A percentile compares a stretch with the other conserved stretches of the same genome.
These are phyloP conservation scores for Zoanthus gigantus DNA, from an alignment of 92 coral and sea anemone species.

Conservation along the genomic window DNA sequence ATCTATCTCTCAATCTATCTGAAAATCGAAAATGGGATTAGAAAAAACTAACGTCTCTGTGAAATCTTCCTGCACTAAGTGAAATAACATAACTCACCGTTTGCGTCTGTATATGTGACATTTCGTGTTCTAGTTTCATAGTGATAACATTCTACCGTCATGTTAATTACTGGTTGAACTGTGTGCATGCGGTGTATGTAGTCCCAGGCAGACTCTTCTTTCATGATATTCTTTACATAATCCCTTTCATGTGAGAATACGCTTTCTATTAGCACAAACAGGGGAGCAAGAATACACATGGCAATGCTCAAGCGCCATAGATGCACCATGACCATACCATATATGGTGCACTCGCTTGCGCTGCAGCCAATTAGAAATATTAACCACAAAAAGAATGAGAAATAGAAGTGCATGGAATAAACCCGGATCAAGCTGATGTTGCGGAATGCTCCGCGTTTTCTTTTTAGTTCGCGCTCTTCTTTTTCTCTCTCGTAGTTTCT, in stretches of 20 bases:
- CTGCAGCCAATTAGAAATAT: constrained; percentile 65
- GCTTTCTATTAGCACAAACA: constrained; percentile 72
- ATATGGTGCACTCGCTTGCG: constrained; percentile 56
- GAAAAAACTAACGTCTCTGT: too few relatives aligned
- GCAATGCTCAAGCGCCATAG: constrained; percentile 67
- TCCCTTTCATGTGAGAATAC: constrained; percentile 70
- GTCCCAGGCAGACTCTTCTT: constrained; percentile 76
- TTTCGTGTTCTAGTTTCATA: constrained; percentile 70
- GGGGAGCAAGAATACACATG: constrained; percentile 59
- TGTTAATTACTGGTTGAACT: constrained; percentile 65
- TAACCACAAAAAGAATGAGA: constrained; percentile 78
- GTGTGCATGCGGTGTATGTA: constrained; percentile 70
- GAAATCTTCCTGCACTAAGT: background rate
- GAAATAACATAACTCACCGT: constrained; percentile 43
- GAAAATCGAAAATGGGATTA: too few relatives aligned
- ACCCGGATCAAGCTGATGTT: constrained; percentile 67
- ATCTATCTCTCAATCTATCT: too few relatives aligned
- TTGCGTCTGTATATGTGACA: constrained; percentile 74
- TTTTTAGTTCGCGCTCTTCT: constrained; percentile 62
- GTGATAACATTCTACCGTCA: constrained; percentile 85
- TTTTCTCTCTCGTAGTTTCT: constrained; percentile 55
- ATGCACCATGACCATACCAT: constrained; percentile 61
- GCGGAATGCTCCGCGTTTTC: constrained; percentile 70
- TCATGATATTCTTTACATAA: constrained; percentile 72
- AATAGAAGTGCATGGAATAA: constrained; percentile 68